Evolutionary conservation across 2,888 invertebrate genomes (phyloP), one percentile per base, ranked within the genome.

Genomic region (Scaptomyza parva): DNA sequence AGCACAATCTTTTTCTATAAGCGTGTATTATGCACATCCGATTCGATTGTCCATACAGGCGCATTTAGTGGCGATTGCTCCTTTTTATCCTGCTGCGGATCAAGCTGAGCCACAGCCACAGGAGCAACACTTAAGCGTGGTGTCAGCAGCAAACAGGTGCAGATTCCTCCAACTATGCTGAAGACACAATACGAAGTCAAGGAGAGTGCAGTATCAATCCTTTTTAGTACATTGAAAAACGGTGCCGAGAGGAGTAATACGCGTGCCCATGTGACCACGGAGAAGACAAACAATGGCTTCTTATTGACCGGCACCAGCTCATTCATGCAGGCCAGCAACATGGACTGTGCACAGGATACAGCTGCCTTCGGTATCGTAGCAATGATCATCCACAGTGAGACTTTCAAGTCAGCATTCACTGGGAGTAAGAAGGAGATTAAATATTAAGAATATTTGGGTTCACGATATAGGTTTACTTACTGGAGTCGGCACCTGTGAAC

Each of bases 311-410:
- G 90, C 80, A 92, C 88, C 26, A 92, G 70, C 61, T 92, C 92
- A 11, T 89, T 81, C 73, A 91, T 90, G 74, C 92, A 92, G 57
- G 91, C 92, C 47, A 91, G 66, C 7, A 92, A 72, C 88, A 92
- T 91, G 17, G 92, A 92, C 61, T 92, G 91, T 43, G 91, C 91
- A 54, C 91, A 89, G n/a, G 92, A 92, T 1, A 91, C 91, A 1
- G 88, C 91, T 3, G 90, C 89, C 72, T 92, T 92, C 3, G 92
- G 90, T 53, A 92, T 82, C 39, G 91, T 91, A 30, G 92, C 89
- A 37, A 92, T 90, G 26, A 90, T 80, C 91, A 92, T 92, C 89
- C 91, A 90, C 2, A 92, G 68, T 0, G 86, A 76, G 6, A 91
- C 89, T 58, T 88, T 88, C 0, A 90, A 76, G 18, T 87, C 86